Conservation (phyloP, 2,888 invertebrate genomes). For the Ecdyonurus torrentis region DNA sequence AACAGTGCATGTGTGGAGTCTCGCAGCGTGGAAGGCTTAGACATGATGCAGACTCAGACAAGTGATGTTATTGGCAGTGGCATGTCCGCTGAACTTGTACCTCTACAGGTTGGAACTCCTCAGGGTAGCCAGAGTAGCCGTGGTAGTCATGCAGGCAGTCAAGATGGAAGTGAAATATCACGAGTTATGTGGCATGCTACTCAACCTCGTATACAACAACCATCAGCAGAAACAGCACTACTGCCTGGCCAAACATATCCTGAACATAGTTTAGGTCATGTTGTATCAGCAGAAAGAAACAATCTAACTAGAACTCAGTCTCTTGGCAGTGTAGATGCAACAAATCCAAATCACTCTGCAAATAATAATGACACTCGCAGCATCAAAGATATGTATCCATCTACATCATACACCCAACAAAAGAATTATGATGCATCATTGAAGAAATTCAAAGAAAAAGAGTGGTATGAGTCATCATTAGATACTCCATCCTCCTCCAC, state of each 20-base stretch:
- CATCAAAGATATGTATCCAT: constrained; percentile 1
- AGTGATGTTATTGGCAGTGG: not conserved
- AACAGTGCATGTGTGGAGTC: constrained; percentile 13
- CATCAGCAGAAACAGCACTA: constrained; percentile 19
- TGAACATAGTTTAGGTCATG: constrained; percentile 19
- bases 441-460: constrained; percentile 32
- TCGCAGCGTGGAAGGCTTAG: constrained; percentile 14
- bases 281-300: constrained; percentile 20
- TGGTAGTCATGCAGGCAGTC: not conserved
- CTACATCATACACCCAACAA: constrained; percentile 1
- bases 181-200: not conserved
- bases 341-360: not conserved
- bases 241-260: constrained; percentile 25
- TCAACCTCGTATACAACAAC: not conserved
- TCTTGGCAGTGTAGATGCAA: constrained; percentile 34
- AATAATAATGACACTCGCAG: constrained; percentile 1
- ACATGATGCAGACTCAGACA: constrained; percentile 13
- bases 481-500: constrained; percentile 33
- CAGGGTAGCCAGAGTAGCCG: too few species aligned
- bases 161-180: not conserved
- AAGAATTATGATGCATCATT: constrained; percentile 5
- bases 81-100: not conserved
- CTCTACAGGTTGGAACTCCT: not conserved
- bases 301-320: constrained; percentile 36
- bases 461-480: constrained; percentile 51